Percentiles rank a stretch among this genome's conserved stretches.
Evolutionary conservation across 2,113 vertebrate species (phyloP).

Genomic region (Salvelinus namaycush): DNA sequence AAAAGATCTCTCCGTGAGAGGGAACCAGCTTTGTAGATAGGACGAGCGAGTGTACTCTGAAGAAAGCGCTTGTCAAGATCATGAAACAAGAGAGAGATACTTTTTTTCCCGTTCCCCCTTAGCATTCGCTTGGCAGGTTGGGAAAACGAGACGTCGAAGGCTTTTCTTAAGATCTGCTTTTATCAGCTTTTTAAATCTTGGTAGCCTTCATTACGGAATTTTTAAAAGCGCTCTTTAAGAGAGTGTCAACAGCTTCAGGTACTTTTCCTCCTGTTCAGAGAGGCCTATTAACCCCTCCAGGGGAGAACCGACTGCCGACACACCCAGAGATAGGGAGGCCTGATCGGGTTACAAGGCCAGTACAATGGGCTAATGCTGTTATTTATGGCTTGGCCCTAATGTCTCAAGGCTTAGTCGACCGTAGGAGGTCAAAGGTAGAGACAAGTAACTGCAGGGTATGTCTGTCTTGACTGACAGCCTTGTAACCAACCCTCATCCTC

Average conservation of each 20-base stretch:
- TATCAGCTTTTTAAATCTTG: conserved; percentile 20
- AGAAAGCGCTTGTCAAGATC: conserved; percentile 12
- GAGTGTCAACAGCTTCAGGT: conserved; percentile 32
- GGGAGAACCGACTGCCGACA: background rate
- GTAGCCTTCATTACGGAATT: conserved; percentile 14
- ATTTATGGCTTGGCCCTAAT: conserved; percentile 61
- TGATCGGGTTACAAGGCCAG: conserved; percentile 52
- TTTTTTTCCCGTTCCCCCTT: background rate
- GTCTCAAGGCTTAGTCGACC: conserved; percentile 51
- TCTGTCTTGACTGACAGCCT: conserved; percentile 39
- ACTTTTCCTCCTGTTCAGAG: conserved; percentile 18
- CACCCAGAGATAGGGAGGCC: conserved; percentile 16
- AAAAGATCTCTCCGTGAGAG: conserved; percentile 16
- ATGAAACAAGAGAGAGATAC: conserved; percentile 15
- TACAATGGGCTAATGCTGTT: conserved; percentile 52
- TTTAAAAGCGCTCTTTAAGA: conserved; percentile 19
- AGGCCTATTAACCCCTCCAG: conserved; percentile 42
- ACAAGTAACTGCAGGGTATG: conserved; percentile 13
- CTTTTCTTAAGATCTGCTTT: conserved; percentile 7
- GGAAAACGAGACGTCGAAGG: conserved; percentile 18
- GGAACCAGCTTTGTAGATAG: conserved; percentile 10
- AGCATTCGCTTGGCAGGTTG: conserved; percentile 12
- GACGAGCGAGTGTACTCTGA: conserved; percentile 1
- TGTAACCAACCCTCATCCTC: conserved; percentile 27
- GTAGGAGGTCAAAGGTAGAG: conserved; percentile 52